Evolutionary conservation across 2,113 vertebrate species (phyloP).

Genomic region (Alexandromys fortis): DNA sequence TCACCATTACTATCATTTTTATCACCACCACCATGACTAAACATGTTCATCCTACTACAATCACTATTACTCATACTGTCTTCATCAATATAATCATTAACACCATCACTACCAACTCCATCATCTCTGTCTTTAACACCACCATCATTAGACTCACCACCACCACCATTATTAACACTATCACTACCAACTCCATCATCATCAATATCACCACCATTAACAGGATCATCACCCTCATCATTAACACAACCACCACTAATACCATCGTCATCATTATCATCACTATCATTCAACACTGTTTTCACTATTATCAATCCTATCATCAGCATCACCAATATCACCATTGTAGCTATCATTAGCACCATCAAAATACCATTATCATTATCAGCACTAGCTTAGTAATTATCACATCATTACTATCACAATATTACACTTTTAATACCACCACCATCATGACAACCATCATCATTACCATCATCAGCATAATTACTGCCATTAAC

Average conservation of each 20-base stretch:
- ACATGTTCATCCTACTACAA: background rate
- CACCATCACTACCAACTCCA: background rate
- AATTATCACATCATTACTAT: background rate
- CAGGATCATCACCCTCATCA: background rate
- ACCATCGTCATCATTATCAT: background rate
- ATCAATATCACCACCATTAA: background rate
- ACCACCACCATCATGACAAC: background rate
- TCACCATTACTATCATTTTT: background rate
- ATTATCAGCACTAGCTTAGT: background rate
- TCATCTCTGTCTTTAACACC: background rate
- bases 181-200: background rate
- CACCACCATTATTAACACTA: background rate
- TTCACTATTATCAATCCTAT: background rate
- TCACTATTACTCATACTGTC: background rate
- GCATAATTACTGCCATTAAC: background rate
- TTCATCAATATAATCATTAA: background rate
- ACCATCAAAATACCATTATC: background rate
- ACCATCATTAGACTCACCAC: background rate
- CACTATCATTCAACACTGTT: background rate
- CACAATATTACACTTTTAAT: background rate
- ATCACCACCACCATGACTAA: background rate
- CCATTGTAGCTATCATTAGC: background rate
- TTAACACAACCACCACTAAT: background rate
- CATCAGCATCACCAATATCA: background rate
- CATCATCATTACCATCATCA: background rate